A percentile compares a stretch with the other conserved stretches of the same genome.
Evolutionary conservation across 23 tunicate genomes (phyloP).

Genomic region (Trididemnum miniatum): DNA sequence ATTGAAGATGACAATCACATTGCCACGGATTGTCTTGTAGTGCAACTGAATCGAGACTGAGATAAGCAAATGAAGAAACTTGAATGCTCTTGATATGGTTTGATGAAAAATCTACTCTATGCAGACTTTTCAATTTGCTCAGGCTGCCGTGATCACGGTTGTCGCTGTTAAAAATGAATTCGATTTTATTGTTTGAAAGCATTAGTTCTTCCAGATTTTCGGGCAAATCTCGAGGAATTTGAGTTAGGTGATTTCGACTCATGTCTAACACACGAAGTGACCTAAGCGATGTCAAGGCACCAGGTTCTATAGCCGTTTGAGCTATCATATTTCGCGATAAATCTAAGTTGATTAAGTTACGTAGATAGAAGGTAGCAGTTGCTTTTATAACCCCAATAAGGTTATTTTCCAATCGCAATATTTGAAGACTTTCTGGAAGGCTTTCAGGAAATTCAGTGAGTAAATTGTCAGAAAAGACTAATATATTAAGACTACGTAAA

Average conservation of each 20-base stretch:
- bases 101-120: slow-evolving; percentile 59
- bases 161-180: slow-evolving; percentile 29
- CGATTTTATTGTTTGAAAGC: slow-evolving; percentile 48
- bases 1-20: slow-evolving; percentile 64
- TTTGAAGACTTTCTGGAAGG: slow-evolving; percentile 38
- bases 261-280: slow-evolving; percentile 20
- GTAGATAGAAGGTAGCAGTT: slow-evolving; percentile 17
- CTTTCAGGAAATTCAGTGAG: slow-evolving; percentile 49
- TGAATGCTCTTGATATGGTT: slow-evolving; percentile 66
- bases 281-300: slow-evolving; percentile 7
- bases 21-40: slow-evolving; percentile 79
- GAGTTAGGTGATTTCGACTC: slow-evolving; percentile 34
- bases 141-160: slow-evolving; percentile 41
- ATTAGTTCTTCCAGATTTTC: slow-evolving; percentile 7
- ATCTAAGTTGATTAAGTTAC: slow-evolving; percentile 31
- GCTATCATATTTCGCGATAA: slow-evolving; percentile 47
- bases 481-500: slow-evolving; percentile 15
- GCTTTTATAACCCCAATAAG: slow-evolving; percentile 12
- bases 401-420: slow-evolving; percentile 47
- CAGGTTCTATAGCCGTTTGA: slow-evolving; percentile 16
- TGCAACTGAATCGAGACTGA: slow-evolving; percentile 15
- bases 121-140: not conserved
- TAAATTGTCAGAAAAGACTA: slow-evolving; percentile 44
- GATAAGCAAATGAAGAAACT: slow-evolving; percentile 29
- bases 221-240: slow-evolving; percentile 56